Evolutionary conservation across 2,888 invertebrate genomes (phyloP), one percentile per base, ranked within the genome.

Genomic region (Artemia sinica): DNA sequence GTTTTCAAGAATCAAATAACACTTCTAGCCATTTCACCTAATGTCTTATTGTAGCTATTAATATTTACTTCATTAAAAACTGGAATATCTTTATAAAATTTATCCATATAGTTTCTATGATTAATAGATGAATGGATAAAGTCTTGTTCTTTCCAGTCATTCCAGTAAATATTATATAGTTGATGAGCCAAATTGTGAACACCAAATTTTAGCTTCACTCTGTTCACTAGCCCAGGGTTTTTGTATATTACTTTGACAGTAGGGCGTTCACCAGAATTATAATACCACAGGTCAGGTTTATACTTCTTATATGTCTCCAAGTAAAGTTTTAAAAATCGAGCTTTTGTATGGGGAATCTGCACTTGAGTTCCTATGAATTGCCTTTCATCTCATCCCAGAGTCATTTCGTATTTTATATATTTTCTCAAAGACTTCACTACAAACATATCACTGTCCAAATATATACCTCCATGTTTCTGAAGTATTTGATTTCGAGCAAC

Each of bases 391-490:
- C 75, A 76, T 11, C 75, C 76, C 9, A 77, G 65, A 1, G 74
- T 70, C 70, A 76, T 73, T 71, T 77, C 76, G 69, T 72, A 77
- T 66, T 74, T 73, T 50, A 76, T 72, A 68, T 74, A 76, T 41
- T 72, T 68, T 69, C 76, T 73, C 65, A 77, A 70, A 10, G 73
- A 73, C 65, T 73, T 72, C 9, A 77, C 73, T 14, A 77, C 71
- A 71, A 73, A 76, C 8, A 73, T 72, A 69, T 77, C 77, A 63
- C 74, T 75, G 70, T 77, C 77, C 63, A 77, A 71, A 70, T 74
- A 77, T 67, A 77, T 77, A 11, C 77, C 77, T 10, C 77, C 77
- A 68, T 74, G 74, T 66, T 73, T 68, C 72, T 72, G 73, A 50
- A 77, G 69, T 28, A 76, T 72, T 28, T 72, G 69, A 14, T 77